Percentiles rank a stretch among this genome's conserved stretches.
Evolutionary conservation across 2,888 invertebrate species (phyloP).

Genomic region (Julus scandinavius): DNA sequence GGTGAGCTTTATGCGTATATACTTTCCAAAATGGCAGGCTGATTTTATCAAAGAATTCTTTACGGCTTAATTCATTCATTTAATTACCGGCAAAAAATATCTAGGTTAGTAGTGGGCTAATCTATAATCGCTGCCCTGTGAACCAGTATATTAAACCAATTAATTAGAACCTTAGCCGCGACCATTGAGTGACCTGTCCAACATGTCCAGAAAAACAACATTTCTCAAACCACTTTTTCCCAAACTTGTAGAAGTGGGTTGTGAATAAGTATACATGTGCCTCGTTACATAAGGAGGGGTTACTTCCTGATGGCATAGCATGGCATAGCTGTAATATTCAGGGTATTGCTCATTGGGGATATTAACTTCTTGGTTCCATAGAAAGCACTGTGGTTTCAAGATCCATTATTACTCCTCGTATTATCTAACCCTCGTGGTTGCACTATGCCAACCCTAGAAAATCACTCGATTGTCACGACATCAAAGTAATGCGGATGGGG

Average conservation of each 20-base stretch:
- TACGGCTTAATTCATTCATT: slow-evolving; percentile 31
- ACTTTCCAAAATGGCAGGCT: background rate
- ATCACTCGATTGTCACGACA: no score
- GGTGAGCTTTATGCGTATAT: background rate
- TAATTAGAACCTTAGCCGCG: background rate
- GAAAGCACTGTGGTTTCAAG: no score
- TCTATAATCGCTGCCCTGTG: slow-evolving; percentile 33
- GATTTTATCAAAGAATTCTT: background rate
- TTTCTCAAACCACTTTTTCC: background rate
- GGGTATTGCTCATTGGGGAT: no score
- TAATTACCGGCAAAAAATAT: background rate
- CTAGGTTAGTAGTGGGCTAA: background rate
- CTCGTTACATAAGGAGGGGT: background rate
- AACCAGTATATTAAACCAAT: slow-evolving; percentile 25
- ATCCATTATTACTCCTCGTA: no score
- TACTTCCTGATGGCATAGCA: no score
- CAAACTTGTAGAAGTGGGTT: background rate
- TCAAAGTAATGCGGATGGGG: no score
- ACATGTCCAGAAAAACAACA: background rate
- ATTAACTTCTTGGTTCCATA: no score
- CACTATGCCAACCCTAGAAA: no score
- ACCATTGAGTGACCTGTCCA: background rate
- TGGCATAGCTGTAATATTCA: no score
- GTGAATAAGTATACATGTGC: background rate
- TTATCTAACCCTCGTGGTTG: no score